Percentiles rank a stretch among this genome's conserved stretches.
These are phyloP conservation scores for Rhabdomys dilectus DNA, from an alignment of 2,113 vertebrate species.

Conservation along the genomic window DNA sequence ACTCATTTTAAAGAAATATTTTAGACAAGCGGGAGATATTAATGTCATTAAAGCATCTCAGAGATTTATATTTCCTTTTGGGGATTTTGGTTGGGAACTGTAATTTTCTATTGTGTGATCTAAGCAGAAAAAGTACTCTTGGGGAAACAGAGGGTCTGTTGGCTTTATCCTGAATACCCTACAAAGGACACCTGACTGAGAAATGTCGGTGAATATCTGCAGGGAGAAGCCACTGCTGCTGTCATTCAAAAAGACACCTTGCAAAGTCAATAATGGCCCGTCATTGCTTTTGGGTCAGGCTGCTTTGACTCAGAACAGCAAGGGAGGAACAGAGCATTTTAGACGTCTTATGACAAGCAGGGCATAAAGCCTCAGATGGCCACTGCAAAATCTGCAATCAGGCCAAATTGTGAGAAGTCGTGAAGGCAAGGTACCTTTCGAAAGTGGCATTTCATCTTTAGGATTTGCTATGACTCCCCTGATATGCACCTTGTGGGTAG, in stretches of 20 bases:
- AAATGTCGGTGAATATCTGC: neutral
- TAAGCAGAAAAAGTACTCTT: slow-evolving; percentile 19
- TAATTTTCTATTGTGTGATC: slow-evolving; percentile 60
- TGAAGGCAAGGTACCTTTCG: neutral
- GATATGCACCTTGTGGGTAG: neutral
- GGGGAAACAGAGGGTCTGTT: slow-evolving; percentile 6
- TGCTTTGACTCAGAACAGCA: slow-evolving; percentile 34
- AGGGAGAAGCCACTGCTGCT: slow-evolving; percentile 12
- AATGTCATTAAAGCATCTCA: slow-evolving; percentile 56
- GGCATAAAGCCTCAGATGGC: neutral
- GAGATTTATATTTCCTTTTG: slow-evolving; percentile 53
- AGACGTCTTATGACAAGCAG: neutral
- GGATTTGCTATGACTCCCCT: neutral
- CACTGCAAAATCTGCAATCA: neutral
- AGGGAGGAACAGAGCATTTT: neutral
- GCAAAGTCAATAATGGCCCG: neutral
- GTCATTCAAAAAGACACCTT: slow-evolving; percentile 21
- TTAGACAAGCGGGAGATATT: slow-evolving; percentile 52
- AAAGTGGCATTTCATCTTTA: neutral
- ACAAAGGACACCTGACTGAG: neutral
- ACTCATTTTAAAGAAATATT: slow-evolving; percentile 59
- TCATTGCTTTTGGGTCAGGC: neutral
- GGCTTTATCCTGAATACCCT: slow-evolving; percentile 43
- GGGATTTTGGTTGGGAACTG: slow-evolving; percentile 57
- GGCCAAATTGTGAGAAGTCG: neutral